phyloP scores from a whole-genome alignment of 2,888 invertebrate species.

The Tetragonula carbonaria region DNA sequence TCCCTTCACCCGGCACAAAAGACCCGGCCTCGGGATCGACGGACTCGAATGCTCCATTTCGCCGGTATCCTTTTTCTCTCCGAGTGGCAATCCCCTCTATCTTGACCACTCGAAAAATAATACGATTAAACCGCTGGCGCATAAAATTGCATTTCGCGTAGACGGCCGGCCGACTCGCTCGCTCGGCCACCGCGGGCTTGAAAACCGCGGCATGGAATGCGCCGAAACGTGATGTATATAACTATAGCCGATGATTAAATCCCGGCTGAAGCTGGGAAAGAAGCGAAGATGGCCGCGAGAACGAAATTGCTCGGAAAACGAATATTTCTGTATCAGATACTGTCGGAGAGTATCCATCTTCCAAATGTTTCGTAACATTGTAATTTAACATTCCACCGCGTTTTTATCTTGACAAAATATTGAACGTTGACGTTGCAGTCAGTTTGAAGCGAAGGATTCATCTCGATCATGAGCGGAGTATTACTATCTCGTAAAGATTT shows the following conservation, averaged over 20 bases:
- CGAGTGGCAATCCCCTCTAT: constrained; percentile 41
- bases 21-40: constrained; percentile 54
- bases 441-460: not conserved
- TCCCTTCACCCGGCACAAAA: constrained; percentile 57
- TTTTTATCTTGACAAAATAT: too few relatives aligned
- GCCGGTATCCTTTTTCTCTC: constrained; percentile 45
- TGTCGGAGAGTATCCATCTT: too few relatives aligned
- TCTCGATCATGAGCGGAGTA: not conserved
- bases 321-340: not conserved
- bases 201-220: not conserved
- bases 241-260: not conserved
- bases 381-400: too few relatives aligned
- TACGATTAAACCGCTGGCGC: constrained; percentile 36
- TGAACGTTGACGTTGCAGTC: not conserved
- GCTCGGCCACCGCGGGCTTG: not conserved
- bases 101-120: constrained; percentile 48
- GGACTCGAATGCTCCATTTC: constrained; percentile 55
- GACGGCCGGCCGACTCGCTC: not conserved
- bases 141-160: constrained; percentile 41
- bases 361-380: too few relatives aligned
- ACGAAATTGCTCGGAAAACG: not conserved
- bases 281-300: not conserved
- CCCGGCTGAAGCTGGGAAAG: not conserved
- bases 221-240: not conserved
- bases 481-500: not conserved